Evolutionary conservation across 2,797 vertebrate genomes (phyloP), one percentile per base, ranked within the genome.

Genomic region (Crenichthys baileyi): DNA sequence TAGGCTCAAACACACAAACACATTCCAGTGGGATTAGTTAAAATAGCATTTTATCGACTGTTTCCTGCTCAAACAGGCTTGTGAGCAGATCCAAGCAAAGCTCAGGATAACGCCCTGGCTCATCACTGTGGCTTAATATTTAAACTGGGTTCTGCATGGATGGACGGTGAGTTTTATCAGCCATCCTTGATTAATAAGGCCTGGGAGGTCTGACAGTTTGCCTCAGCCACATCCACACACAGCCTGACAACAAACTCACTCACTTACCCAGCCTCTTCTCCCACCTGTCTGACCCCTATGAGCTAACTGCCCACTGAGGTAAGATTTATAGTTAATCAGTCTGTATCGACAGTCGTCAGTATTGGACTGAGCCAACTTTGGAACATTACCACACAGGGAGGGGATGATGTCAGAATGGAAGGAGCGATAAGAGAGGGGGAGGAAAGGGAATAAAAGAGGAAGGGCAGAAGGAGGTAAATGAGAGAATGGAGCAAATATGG

Each of bases 311-410:
- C 94, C 91, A 93, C 88, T 84, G 90, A 92, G 83, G 93, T 94
- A 92, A 95, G 96, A 97, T 96, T 96, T 97, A 97, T 96, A 94
- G 96, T 95, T 96, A 97, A 97, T 98, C 97, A 96, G 96, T 95
- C 93, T 92, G 87, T 96, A 95, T 96, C 92, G 93, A 95, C 94
- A 94, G 95, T 91, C 72, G 94, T 90, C 90, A 88, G 89, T 88
- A 82, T 71, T 76, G 80, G 79, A 58, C 80, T 0, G 31, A 85
- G 93, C 91, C 89, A 94, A 90, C 94, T 96, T 97, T 96, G 93
- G 90, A 93, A 91, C 92, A 94, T 93, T 79, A 93, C 90, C 76
- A 90, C 87, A 90, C 76, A 85, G 76, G 72, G 81, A 84, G 80
- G 73, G 83, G 88, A 91, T 92, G 91, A 91, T 86, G 92, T 92